A percentile compares a stretch with the other conserved stretches of the same genome.
These are phyloP conservation scores for Drosophila truncata DNA, from an alignment of 1,140 invertebrate species.

Conservation along the genomic window DNA sequence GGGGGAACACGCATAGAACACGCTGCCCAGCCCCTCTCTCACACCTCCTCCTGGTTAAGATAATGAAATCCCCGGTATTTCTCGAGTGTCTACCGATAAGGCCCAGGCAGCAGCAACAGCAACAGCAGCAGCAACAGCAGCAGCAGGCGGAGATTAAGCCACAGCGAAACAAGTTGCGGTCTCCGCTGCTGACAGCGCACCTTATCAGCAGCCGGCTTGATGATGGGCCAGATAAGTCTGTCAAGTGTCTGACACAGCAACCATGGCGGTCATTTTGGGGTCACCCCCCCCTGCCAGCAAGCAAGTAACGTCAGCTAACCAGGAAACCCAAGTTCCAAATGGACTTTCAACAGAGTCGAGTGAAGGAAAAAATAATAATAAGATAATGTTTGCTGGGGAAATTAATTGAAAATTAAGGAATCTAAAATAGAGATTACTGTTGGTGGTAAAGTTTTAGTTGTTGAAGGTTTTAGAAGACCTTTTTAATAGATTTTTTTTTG, in stretches of 20 bases:
- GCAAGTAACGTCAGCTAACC: not conserved
- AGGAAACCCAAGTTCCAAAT: not conserved
- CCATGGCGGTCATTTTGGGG: slow-evolving; percentile 75
- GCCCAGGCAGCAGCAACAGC: too few species aligned
- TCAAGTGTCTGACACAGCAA: slow-evolving; percentile 47
- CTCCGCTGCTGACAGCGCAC: slow-evolving; percentile 32
- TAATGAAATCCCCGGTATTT: slow-evolving; percentile 19
- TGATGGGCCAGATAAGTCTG: slow-evolving; percentile 58
- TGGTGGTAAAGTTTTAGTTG: too few species aligned
- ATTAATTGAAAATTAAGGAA: not conserved
- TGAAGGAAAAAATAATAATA: not conserved
- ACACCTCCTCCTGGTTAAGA: not conserved
- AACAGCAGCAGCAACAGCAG: not conserved
- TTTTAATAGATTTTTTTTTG: too few species aligned
- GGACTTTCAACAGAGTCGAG: not conserved
- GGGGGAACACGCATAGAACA: slow-evolving; percentile 25
- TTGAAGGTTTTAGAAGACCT: not conserved
- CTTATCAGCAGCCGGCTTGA: slow-evolving; percentile 41
- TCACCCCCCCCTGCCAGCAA: slow-evolving; percentile 25
- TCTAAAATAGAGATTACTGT: not conserved
- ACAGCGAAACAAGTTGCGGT: slow-evolving; percentile 27
- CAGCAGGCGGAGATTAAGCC: slow-evolving; percentile 32
- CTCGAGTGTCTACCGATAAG: slow-evolving; percentile 42
- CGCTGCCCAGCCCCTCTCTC: slow-evolving; percentile 1
- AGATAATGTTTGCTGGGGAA: not conserved